Evolutionary conservation across 2,113 vertebrate genomes (phyloP).

Genomic region (Oncorhynchus tshawytscha): DNA sequence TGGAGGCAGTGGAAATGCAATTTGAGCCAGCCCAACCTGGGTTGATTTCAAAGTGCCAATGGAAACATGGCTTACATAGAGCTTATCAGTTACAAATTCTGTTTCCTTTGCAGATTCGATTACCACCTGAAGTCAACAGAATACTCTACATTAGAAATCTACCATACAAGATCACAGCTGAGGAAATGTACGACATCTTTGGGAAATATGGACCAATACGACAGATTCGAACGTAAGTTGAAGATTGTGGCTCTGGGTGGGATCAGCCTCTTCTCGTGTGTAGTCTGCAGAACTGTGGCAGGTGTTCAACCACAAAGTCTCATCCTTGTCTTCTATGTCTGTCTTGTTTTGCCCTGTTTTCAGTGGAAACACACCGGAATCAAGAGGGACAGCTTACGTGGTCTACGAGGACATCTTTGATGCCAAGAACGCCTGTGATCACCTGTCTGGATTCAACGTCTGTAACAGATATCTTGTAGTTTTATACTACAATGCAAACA

Average conservation of each 20-base stretch:
- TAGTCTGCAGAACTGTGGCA: neutral
- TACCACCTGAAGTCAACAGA: constrained; percentile 96
- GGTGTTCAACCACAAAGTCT: too few species aligned
- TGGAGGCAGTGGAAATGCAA: too few species aligned
- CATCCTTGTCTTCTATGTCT: neutral
- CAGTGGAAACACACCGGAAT: constrained; percentile 95
- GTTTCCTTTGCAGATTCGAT: constrained; percentile 80
- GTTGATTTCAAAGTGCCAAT: too few species aligned
- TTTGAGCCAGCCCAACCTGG: too few species aligned
- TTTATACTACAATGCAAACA: constrained; percentile 96
- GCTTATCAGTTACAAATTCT: neutral
- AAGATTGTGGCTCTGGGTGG: neutral
- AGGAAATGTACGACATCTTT: constrained; percentile 99
- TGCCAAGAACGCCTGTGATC: constrained; percentile 97
- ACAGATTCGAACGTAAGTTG: constrained; percentile 95
- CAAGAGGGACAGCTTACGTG: constrained; percentile 95
- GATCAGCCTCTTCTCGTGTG: neutral
- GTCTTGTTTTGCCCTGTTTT: neutral
- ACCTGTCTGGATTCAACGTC: constrained; percentile 96
- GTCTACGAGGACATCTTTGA: constrained; percentile 99
- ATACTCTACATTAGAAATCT: constrained; percentile 96
- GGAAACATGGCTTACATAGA: neutral
- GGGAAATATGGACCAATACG: constrained; percentile 99
- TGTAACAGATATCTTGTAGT: constrained; percentile 99
- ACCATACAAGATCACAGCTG: constrained; percentile 97